Conservation (phyloP, 2,888 invertebrate species). For the Endomychus coccineus region DNA sequence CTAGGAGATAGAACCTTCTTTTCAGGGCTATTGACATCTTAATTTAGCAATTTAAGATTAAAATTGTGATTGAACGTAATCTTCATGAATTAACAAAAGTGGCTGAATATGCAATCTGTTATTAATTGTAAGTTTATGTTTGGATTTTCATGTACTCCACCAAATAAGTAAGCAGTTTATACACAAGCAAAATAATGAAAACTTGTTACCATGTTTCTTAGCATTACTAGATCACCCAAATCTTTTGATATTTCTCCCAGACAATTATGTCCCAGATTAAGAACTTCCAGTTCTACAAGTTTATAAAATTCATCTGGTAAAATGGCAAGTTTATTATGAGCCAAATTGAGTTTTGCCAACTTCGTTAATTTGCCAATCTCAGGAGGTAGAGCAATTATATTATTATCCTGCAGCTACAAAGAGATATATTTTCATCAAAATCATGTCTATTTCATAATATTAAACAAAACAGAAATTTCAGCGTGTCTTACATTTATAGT, state of each 20-base stretch:
- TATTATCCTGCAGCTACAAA: constrained; percentile 76
- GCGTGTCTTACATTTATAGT: constrained; percentile 66
- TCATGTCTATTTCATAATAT: too few relatives aligned
- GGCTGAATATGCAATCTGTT: too few relatives aligned
- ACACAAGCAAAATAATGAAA: too few relatives aligned
- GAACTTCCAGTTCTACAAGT: constrained; percentile 59
- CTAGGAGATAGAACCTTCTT: too few relatives aligned
- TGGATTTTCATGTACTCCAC: too few relatives aligned
- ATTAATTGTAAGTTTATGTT: too few relatives aligned
- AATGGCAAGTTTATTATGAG: constrained; percentile 57
- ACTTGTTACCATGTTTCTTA: constrained; percentile 68
- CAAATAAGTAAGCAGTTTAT: too few relatives aligned
- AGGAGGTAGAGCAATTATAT: constrained; percentile 60
- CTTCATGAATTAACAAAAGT: too few relatives aligned
- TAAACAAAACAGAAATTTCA: background rate
- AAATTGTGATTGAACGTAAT: too few relatives aligned
- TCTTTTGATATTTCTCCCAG: constrained; percentile 60
- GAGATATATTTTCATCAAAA: background rate
- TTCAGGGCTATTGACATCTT: too few relatives aligned
- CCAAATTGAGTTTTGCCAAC: constrained; percentile 59
- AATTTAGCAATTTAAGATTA: too few relatives aligned
- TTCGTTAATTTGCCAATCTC: constrained; percentile 65
- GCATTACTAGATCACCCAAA: constrained; percentile 71
- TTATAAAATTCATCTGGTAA: constrained; percentile 62
- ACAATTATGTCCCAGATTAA: constrained; percentile 70